phyloP scores from a whole-genome alignment of 2,888 invertebrate genomes.

The Reticulitermes lucifugus region DNA sequence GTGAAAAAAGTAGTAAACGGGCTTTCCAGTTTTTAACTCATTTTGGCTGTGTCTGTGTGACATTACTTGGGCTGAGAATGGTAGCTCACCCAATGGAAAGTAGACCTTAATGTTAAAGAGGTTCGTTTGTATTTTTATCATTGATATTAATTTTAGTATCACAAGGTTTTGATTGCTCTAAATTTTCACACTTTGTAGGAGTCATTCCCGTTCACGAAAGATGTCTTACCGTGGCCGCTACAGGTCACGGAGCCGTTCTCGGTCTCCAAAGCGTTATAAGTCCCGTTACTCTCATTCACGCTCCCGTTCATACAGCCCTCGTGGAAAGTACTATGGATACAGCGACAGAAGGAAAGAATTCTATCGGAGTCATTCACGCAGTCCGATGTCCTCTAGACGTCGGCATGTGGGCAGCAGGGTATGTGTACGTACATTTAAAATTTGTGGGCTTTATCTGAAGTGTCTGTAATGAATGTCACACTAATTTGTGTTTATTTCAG shows the following conservation, averaged over 20 bases:
- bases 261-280: constrained; percentile 60
- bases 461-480: not conserved
- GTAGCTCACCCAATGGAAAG: too few species aligned
- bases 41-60: too few species aligned
- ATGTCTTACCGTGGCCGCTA: constrained; percentile 59
- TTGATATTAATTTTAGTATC: too few species aligned
- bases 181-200: constrained; percentile 56
- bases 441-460: not conserved
- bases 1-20: too few species aligned
- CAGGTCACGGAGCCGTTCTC: constrained; percentile 72
- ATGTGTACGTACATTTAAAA: constrained; percentile 57
- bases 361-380: constrained; percentile 76
- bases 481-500: constrained; percentile 60
- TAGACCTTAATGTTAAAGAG: too few species aligned
- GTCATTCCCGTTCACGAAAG: constrained; percentile 61
- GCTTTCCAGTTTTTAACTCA: too few species aligned
- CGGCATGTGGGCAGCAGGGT: constrained; percentile 83
- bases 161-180: not conserved
- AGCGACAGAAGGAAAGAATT: constrained; percentile 65
- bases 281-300: constrained; percentile 62
- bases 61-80: too few species aligned
- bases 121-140: too few species aligned
- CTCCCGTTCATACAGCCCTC: constrained; percentile 67
- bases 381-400: constrained; percentile 85
- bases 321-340: constrained; percentile 61